These are phyloP conservation scores for Anadara kagoshimensis DNA, from an alignment of 1,140 invertebrate species.

Conservation along the genomic window DNA sequence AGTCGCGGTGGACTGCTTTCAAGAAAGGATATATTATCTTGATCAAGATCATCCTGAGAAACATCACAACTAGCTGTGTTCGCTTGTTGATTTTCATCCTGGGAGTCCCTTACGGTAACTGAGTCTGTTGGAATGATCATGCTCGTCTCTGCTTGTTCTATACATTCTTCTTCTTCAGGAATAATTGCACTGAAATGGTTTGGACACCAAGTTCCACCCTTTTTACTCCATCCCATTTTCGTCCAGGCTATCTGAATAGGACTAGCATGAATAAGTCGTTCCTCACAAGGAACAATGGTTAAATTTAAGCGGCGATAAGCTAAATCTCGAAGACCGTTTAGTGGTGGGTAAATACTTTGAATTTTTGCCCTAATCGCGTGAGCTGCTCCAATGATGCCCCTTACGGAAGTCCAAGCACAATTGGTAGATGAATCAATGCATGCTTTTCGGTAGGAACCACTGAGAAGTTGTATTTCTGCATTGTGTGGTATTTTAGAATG, in stretches of 20 bases:
- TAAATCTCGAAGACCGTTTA: not conserved
- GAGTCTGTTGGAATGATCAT: too few relatives aligned
- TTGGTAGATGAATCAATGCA: not conserved
- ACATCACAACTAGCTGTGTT: too few relatives aligned
- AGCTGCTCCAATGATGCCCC: not conserved
- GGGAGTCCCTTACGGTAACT: too few relatives aligned
- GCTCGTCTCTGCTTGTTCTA: too few relatives aligned
- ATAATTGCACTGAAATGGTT: slow-evolving; percentile 11
- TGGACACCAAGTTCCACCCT: not conserved
- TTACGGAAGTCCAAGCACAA: not conserved
- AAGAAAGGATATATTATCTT: too few relatives aligned
- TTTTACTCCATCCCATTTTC: not conserved
- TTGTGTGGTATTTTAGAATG: not conserved
- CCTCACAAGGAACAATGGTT: not conserved
- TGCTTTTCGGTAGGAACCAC: not conserved
- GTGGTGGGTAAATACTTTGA: not conserved
- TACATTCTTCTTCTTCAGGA: not conserved
- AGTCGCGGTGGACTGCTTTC: too few relatives aligned
- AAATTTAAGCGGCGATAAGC: not conserved
- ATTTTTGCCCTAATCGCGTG: not conserved
- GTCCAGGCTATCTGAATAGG: slow-evolving; percentile 2
- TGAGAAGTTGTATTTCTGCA: not conserved
- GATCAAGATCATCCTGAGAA: too few relatives aligned
- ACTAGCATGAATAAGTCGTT: not conserved
- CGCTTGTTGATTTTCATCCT: too few relatives aligned